These are phyloP conservation scores for Oncorhynchus keta DNA, from an alignment of 2,113 vertebrate genomes.

Conservation along the genomic window DNA sequence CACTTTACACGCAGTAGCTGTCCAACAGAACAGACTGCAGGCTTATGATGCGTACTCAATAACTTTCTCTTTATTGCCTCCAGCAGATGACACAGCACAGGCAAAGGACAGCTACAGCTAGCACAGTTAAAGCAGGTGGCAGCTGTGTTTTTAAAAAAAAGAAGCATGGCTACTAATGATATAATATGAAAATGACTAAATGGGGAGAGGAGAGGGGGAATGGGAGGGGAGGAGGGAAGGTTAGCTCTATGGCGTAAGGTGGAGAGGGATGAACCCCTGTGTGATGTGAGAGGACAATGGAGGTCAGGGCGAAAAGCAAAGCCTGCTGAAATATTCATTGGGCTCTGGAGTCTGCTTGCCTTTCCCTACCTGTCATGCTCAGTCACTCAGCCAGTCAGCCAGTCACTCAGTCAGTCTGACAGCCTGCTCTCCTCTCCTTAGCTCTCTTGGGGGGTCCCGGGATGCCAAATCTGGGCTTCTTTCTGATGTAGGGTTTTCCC, in stretches of 20 bases:
- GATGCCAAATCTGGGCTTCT: constrained; percentile 17
- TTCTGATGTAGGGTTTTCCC: constrained; percentile 6
- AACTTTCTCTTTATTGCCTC: constrained; percentile 13
- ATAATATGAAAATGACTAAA: not conserved
- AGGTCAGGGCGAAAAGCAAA: constrained; percentile 28
- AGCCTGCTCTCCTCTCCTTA: constrained; percentile 35
- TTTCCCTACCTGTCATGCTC: constrained; percentile 74
- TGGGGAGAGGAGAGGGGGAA: constrained; percentile 6
- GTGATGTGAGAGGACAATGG: constrained; percentile 20
- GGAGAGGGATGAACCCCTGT: not conserved
- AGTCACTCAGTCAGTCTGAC: constrained; percentile 37
- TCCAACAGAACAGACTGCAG: constrained; percentile 24
- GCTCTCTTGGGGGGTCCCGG: constrained; percentile 31
- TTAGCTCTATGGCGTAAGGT: not conserved
- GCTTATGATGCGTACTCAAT: constrained; percentile 2
- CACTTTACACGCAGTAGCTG: too few species aligned
- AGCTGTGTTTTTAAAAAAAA: not conserved
- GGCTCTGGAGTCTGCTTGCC: constrained; percentile 30
- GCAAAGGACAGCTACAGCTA: not conserved
- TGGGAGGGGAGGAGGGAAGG: not conserved
- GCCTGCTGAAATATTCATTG: constrained; percentile 58
- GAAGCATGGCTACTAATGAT: not conserved
- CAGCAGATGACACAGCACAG: constrained; percentile 3
- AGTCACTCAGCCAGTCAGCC: constrained; percentile 61
- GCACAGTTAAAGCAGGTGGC: constrained; percentile 12